Evolutionary conservation across 2,113 vertebrate species (phyloP).

Genomic region (Tretioscincus oriximinensis): DNA sequence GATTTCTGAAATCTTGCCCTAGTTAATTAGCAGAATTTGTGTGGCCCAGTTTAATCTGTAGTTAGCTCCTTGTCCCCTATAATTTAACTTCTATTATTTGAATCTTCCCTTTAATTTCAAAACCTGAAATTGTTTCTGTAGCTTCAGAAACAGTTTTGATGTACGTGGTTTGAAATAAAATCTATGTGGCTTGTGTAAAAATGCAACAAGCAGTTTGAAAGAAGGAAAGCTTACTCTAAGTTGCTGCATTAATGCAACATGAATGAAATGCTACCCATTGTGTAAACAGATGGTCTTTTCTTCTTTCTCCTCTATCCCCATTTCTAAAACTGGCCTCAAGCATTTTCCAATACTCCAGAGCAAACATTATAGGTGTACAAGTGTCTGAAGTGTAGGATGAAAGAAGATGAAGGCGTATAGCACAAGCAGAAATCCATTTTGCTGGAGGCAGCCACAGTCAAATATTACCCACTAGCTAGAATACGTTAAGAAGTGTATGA

Average conservation of each 20-base stretch:
- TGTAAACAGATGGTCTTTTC: not conserved
- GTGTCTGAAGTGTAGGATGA: too few relatives aligned
- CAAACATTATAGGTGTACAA: not conserved
- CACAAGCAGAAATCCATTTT: not conserved
- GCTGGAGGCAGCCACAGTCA: not conserved
- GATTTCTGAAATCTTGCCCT: constrained; percentile 29
- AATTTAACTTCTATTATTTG: constrained; percentile 35
- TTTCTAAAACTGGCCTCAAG: not conserved
- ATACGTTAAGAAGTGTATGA: constrained; percentile 2
- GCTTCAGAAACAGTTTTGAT: not conserved
- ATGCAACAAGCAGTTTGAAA: not conserved
- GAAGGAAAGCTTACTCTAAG: constrained; percentile 1
- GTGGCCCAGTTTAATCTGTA: constrained; percentile 17
- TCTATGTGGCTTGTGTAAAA: not conserved
- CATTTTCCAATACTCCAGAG: not conserved
- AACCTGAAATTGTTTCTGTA: constrained; percentile 8
- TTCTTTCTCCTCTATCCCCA: not conserved
- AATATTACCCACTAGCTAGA: not conserved
- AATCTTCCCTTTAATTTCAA: constrained; percentile 26
- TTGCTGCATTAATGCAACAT: not conserved
- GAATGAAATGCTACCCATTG: not conserved
- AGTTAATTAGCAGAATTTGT: constrained; percentile 43
- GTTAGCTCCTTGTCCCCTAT: constrained; percentile 48
- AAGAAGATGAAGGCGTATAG: too few relatives aligned
- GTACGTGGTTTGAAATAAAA: not conserved